Evolutionary conservation across 2,888 invertebrate species (phyloP).

Genomic region (Thera britannica): DNA sequence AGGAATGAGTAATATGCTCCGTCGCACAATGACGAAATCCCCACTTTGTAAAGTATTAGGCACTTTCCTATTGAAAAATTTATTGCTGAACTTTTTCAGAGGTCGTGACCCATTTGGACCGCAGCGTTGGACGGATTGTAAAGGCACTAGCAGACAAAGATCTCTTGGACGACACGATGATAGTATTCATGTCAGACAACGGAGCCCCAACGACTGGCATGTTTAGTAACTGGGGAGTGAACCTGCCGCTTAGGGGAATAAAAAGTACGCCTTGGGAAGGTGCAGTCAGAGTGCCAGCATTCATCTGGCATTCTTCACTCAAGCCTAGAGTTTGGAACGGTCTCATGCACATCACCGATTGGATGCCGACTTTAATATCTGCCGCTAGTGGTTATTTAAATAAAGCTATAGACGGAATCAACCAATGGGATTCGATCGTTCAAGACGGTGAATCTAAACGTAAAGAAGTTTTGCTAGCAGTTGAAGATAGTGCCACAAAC

Average conservation of each 20-base stretch:
- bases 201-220: conserved; percentile 92
- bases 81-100: conserved; percentile 58
- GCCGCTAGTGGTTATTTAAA: conserved; percentile 66
- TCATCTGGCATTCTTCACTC: conserved; percentile 86
- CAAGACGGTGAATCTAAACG: conserved; percentile 74
- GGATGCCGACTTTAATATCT: conserved; percentile 89
- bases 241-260: conserved; percentile 91
- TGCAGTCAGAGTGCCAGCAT: conserved; percentile 90
- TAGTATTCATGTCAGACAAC: conserved; percentile 96
- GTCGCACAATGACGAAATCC: conserved; percentile 18
- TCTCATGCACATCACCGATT: conserved; percentile 92
- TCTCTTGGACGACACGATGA: conserved; percentile 92
- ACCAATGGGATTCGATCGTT: conserved; percentile 88
- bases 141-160: conserved; percentile 86
- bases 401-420: conserved; percentile 86
- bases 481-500: conserved; percentile 81
- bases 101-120: conserved; percentile 91
- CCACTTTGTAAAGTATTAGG: conserved; percentile 7
- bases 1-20: conserved; percentile 22
- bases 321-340: conserved; percentile 86
- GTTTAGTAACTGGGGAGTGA: conserved; percentile 90
- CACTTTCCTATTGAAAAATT: conserved; percentile 21
- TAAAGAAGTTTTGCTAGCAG: conserved; percentile 84
- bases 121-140: conserved; percentile 91
- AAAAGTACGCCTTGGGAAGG: conserved; percentile 95